Evolutionary conservation across 2,113 vertebrate species (phyloP), one percentile per base, ranked within the genome.

Genomic region (Oostethus manadensis): DNA sequence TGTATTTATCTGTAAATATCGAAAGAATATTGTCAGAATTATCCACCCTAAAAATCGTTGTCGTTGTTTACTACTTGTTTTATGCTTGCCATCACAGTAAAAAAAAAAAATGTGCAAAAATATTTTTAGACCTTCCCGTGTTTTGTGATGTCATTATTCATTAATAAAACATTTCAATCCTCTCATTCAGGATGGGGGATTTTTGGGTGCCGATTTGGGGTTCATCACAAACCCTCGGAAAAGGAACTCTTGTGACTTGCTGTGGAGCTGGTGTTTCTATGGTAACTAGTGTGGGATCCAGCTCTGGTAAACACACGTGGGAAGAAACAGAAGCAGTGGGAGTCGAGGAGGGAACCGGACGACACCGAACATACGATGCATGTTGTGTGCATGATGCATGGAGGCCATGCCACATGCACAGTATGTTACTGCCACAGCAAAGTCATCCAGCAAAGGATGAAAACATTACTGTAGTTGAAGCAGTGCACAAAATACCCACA

Each of bases 91-190:
- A 68, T 69, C 20, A 53, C 51, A 23, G 18, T 42, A 47, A 62
- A 57, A 35, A 20, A 43, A 47, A 65, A 61, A 45, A 60, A 56
- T 64, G 49, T 80, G 66, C 60, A 67, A 78, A 42, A 58, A 58
- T 46, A 10, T 33, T 68, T 83, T 84, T 70, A 55, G 70, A 77
- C 56, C 35, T 60, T 51, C 5, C 35, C 53, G 60, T 81, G 76
- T 74, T 78, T 73, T 71, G 74, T 80, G 77, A 76, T 35, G 22
- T 26, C 56, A 23, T n/a, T 58, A 40, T 63, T 0, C 68, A 70
- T 29, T 9, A 84, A 78, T 83, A 78, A 86, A 80, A 17, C 9
- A 35, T 6, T 66, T 83, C 83, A 61, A 85, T 85, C 81, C 58
- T 63, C 49, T 63, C 10, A 42, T 35, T 10, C 33, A 46, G 33